Conservation (phyloP, 2,888 invertebrate genomes). For the Lacanobia wlatinum region DNA sequence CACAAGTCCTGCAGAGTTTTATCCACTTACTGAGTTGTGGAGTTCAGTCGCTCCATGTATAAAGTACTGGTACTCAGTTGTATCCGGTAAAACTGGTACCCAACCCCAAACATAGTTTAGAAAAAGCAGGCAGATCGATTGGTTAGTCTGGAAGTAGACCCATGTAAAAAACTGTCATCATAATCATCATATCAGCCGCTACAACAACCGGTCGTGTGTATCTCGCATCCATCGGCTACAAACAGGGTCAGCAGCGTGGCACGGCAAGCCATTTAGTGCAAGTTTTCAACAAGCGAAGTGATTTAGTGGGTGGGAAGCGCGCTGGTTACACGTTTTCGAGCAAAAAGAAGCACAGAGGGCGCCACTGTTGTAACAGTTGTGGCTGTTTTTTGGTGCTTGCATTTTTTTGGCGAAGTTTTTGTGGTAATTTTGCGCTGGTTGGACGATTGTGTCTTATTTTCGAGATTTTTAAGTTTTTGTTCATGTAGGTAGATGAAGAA, state of each 20-base stretch:
- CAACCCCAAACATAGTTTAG: no score
- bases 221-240: no score
- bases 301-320: constrained; percentile 49
- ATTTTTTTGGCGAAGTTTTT: not conserved
- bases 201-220: no score
- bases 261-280: constrained; percentile 46
- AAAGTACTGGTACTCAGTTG: no score
- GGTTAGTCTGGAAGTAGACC: no score
- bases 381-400: constrained; percentile 5
- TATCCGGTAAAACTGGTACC: no score
- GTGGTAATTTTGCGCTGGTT: not conserved
- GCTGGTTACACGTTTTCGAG: constrained; percentile 35
- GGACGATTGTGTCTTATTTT: not conserved
- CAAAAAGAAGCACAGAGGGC: constrained; percentile 30
- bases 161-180: no score
- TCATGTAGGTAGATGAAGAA: not conserved
- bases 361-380: constrained; percentile 20
- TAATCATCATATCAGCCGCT: no score
- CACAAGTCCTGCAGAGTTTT: no score
- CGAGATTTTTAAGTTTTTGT: not conserved
- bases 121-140: no score
- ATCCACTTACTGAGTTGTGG: no score
- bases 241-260: constrained; percentile 47
- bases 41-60: no score
- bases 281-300: constrained; percentile 35